These are phyloP conservation scores for Urocynchramus pylzowi DNA, from an alignment of 2,113 vertebrate species.

Conservation along the genomic window DNA sequence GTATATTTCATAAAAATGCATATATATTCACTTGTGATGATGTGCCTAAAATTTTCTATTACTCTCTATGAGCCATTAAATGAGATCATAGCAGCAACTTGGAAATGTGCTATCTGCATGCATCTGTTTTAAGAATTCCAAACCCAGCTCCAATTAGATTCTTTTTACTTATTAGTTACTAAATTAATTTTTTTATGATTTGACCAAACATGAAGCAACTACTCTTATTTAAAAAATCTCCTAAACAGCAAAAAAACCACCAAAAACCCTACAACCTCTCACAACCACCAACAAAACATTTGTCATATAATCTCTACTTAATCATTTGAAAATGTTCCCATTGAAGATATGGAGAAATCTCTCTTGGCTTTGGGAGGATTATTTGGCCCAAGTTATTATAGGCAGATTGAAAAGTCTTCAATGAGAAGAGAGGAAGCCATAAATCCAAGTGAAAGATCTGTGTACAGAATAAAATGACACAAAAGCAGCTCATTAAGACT, in stretches of 20 bases:
- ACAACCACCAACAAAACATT: background rate
- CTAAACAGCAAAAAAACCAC: background rate
- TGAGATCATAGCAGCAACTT: background rate
- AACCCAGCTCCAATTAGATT: background rate
- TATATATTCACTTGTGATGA: background rate
- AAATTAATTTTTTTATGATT: background rate
- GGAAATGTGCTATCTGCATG: background rate
- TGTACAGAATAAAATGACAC: background rate
- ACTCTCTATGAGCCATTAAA: background rate
- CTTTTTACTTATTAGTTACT: background rate
- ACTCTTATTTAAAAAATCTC: background rate
- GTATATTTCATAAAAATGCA: background rate
- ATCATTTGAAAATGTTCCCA: background rate
- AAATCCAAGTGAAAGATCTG: background rate
- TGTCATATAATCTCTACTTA: background rate
- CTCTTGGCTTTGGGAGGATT: background rate
- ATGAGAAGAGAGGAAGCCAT: background rate
- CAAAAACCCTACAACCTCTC: background rate
- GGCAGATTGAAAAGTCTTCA: background rate
- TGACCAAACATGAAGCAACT: background rate
- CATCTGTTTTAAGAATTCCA: background rate
- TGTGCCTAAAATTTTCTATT: background rate
- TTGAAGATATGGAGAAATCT: background rate
- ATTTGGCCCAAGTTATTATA: background rate
- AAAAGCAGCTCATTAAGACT: background rate